Evolutionary conservation across 2,888 invertebrate genomes (phyloP).

Genomic region (Hecatera dysodea): DNA sequence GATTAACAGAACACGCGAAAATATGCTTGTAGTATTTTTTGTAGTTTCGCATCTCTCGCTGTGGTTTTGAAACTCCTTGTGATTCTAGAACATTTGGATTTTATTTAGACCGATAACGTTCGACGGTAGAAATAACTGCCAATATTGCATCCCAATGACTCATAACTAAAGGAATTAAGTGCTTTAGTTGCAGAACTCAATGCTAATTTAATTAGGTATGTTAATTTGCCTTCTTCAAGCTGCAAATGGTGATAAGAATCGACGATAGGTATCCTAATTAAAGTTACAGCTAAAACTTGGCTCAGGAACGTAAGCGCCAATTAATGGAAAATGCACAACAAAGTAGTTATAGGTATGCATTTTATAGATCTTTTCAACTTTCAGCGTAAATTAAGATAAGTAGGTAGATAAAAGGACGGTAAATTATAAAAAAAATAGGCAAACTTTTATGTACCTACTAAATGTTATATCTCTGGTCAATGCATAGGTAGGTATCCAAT

Average conservation of each 20-base stretch:
- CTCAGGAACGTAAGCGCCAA: neutral
- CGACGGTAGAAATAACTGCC: neutral
- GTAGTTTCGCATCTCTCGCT: neutral
- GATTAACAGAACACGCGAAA: slow-evolving; percentile 33
- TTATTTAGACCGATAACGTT: neutral
- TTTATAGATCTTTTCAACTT: neutral
- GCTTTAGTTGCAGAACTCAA: slow-evolving; percentile 20
- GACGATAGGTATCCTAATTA: slow-evolving; percentile 9
- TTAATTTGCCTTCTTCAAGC: slow-evolving; percentile 20
- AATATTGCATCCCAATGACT: neutral
- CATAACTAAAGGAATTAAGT: slow-evolving; percentile 2
- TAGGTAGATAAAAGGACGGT: neutral
- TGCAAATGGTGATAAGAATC: slow-evolving; percentile 24
- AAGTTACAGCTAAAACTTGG: slow-evolving; percentile 9
- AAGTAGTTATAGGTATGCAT: too few species aligned
- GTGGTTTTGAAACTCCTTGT: neutral
- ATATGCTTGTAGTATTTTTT: slow-evolving; percentile 11
- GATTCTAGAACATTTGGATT: too few species aligned
- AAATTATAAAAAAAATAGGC: too few species aligned
- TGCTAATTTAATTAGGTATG: slow-evolving; percentile 23
- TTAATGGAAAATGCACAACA: neutral
- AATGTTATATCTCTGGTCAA: neutral
- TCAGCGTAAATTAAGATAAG: neutral
- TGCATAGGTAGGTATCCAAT: too few species aligned
- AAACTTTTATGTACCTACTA: neutral